Evolutionary conservation across 2,888 invertebrate genomes (phyloP).

Genomic region (Cyclophora albipunctata): DNA sequence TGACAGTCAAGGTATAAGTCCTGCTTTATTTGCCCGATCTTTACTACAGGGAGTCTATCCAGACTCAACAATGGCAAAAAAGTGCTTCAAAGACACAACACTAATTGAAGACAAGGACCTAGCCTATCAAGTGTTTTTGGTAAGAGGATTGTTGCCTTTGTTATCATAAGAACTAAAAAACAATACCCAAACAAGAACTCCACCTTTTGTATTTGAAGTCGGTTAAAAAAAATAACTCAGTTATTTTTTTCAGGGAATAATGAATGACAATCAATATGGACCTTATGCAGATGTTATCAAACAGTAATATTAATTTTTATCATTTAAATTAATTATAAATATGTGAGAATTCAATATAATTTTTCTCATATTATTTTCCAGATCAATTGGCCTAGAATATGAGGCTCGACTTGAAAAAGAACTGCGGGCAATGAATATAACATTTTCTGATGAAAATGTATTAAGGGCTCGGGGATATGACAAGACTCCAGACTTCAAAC

Average conservation of each 20-base stretch:
- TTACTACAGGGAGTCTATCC: slow-evolving; percentile 62
- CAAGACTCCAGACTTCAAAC: slow-evolving; percentile 95
- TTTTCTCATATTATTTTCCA: slow-evolving; percentile 40
- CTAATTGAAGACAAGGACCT: slow-evolving; percentile 81
- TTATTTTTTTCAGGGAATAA: slow-evolving; percentile 77
- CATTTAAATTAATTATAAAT: background rate
- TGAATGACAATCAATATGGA: slow-evolving; percentile 90
- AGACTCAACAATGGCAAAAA: slow-evolving; percentile 61
- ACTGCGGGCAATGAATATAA: slow-evolving; percentile 64
- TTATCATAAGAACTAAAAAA: background rate
- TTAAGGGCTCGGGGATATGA: slow-evolving; percentile 90
- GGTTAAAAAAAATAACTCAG: too few species aligned
- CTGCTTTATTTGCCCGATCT: slow-evolving; percentile 62
- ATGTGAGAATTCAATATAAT: too few species aligned
- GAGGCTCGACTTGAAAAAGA: slow-evolving; percentile 83
- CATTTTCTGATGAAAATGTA: slow-evolving; percentile 83
- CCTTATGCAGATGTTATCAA: slow-evolving; percentile 86
- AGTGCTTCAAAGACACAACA: slow-evolving; percentile 81
- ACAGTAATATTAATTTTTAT: slow-evolving; percentile 71
- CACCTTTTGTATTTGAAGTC: too few species aligned
- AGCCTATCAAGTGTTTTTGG: slow-evolving; percentile 84
- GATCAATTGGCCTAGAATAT: slow-evolving; percentile 89
- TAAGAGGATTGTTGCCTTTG: slow-evolving; percentile 40
- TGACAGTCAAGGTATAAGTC: slow-evolving; percentile 58
- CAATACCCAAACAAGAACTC: background rate